phyloP scores from a whole-genome alignment of 2,797 vertebrate genomes.

The Pagetopsis macropterus region DNA sequence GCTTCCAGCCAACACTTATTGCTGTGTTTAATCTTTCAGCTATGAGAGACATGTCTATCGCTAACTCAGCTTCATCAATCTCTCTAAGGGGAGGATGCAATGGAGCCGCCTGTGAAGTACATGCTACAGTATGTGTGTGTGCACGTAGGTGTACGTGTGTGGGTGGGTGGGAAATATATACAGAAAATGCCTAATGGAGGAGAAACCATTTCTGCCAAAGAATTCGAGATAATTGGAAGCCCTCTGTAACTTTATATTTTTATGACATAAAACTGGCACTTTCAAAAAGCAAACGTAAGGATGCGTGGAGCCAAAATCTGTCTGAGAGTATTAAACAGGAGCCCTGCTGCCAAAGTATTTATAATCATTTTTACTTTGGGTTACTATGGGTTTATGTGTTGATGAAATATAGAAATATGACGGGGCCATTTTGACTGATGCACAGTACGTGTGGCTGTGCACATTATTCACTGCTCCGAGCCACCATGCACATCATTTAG shows the following conservation, averaged over 20 bases:
- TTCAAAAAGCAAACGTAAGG: slow-evolving; percentile 22
- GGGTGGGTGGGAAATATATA: slow-evolving; percentile 20
- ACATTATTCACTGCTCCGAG: neutral
- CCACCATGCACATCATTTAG: slow-evolving; percentile 2
- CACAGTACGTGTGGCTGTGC: neutral
- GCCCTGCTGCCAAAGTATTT: slow-evolving; percentile 17
- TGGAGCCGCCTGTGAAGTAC: slow-evolving; percentile 33
- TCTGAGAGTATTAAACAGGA: slow-evolving; percentile 9
- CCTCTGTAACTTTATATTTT: slow-evolving; percentile 28
- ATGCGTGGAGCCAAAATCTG: slow-evolving; percentile 21
- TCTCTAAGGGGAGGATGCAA: slow-evolving; percentile 30
- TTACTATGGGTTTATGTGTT: neutral
- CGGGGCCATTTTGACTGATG: neutral
- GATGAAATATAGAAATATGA: neutral
- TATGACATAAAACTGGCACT: slow-evolving; percentile 25
- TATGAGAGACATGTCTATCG: slow-evolving; percentile 29
- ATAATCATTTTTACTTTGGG: neutral
- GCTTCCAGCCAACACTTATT: slow-evolving; percentile 41
- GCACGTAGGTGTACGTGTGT: slow-evolving; percentile 1
- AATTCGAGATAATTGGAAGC: slow-evolving; percentile 41
- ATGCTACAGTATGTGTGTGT: slow-evolving; percentile 16
- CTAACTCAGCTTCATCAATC: slow-evolving; percentile 32
- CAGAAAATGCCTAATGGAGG: slow-evolving; percentile 24
- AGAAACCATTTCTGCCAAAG: slow-evolving; percentile 32
- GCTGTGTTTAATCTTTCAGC: slow-evolving; percentile 43